Evolutionary conservation across 2,113 vertebrate genomes (phyloP).

Genomic region (Gnathonemus longibarbis): DNA sequence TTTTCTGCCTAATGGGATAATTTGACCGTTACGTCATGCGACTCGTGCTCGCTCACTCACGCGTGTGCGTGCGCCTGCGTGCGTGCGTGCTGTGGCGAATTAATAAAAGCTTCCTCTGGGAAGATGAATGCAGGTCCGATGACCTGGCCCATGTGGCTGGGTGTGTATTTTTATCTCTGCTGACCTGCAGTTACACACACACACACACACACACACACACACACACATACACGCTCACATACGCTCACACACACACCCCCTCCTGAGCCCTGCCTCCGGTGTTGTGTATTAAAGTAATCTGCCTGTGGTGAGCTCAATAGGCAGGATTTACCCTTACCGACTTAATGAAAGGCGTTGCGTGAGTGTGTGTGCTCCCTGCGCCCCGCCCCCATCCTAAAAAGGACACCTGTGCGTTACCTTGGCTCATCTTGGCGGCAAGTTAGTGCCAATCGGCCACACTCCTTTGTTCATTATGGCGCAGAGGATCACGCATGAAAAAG

Average conservation of each 20-base stretch:
- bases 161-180: constrained; percentile 49
- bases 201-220: background rate
- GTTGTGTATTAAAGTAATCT: constrained; percentile 49
- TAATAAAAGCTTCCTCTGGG: background rate
- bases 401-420: background rate
- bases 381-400: background rate
- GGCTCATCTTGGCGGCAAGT: background rate
- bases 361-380: background rate
- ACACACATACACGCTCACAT: background rate
- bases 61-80: background rate
- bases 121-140: constrained; percentile 21
- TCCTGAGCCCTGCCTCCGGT: constrained; percentile 42
- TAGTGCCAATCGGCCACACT: background rate
- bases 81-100: background rate
- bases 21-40: background rate
- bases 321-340: constrained; percentile 11
- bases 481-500: constrained; percentile 34
- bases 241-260: constrained; percentile 9
- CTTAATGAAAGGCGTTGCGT: constrained; percentile 11
- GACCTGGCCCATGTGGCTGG: constrained; percentile 38
- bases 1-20: background rate
- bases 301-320: constrained; percentile 20
- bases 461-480: constrained; percentile 18
- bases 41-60: background rate
- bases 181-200: constrained; percentile 41